phyloP scores from a whole-genome alignment of 1,140 invertebrate species.

The Myzus persicae region DNA sequence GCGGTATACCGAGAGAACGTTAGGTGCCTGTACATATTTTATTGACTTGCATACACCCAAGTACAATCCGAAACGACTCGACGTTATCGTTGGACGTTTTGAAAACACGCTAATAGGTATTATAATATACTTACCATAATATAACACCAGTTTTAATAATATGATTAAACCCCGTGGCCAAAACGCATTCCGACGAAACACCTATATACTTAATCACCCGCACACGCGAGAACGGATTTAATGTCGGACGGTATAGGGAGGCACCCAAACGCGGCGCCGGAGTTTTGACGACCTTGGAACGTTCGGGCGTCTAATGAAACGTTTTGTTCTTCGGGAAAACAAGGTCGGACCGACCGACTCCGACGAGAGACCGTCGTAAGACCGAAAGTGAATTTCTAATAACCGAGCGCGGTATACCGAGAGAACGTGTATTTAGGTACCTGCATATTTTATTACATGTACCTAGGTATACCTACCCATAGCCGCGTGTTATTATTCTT shows the following conservation, averaged over 20 bases:
- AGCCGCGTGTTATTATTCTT: neutral
- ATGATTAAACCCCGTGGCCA: too few species aligned
- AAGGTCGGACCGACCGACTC: neutral
- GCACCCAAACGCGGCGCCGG: neutral
- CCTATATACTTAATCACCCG: too few species aligned
- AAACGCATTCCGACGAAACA: too few species aligned
- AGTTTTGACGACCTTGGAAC: neutral
- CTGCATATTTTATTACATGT: neutral
- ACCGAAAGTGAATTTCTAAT: constrained; percentile 52
- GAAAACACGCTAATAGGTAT: too few species aligned
- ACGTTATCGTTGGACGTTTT: too few species aligned
- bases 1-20: neutral
- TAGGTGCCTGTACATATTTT: neutral
- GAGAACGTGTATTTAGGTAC: neutral
- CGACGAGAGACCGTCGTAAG: neutral
- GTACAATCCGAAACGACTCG: too few species aligned
- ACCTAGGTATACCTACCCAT: neutral
- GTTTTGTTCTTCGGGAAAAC: neutral
- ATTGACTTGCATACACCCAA: neutral
- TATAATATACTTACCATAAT: too few species aligned
- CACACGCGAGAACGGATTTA: too few species aligned
- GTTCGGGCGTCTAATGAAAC: neutral
- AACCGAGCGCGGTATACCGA: neutral
- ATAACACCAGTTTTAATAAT: too few species aligned
- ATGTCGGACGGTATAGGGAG: neutral